Base-by-base conservation (phyloP, 1,140 invertebrate species). In the Sarcophaga bullata region DNA sequence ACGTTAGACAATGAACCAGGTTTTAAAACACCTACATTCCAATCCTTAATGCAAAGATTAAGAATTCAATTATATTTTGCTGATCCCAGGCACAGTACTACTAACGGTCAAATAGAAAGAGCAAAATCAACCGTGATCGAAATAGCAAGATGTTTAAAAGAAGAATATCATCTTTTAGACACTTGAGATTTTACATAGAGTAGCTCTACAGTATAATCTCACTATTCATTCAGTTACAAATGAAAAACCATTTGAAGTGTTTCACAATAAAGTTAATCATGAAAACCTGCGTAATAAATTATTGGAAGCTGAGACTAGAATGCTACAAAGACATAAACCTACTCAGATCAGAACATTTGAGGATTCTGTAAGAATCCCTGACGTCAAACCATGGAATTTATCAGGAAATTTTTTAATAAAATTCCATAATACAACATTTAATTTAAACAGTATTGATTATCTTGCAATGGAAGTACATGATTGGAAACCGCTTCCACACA, bases 161-260 rank as follows among this genome's bases (percentile, higher is more conserved):
- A 17, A 8, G 15, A 17, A 19, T n/a, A n/a, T n/a, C 3, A 62
- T 5, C 13, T 80, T 73, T 9, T 81, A 11, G 49, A 52, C 19
- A 17, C 13, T 49, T n/a, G 62, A 81, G 73, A 15, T 46, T 47
- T 47, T 81, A 7, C n/a, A 68, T n/a, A 72, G 37, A 47, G 81
- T n/a, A n/a, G n/a, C n/a, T n/a, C n/a, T n/a, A n/a, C n/a, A n/a
- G n/a, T n/a, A n/a, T n/a, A n/a, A n/a, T 68, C 72, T n/a, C 25
- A 81, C 52, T 7, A 73, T 81, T 46, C 81, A 81, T 72, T 81
- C 81, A 15, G 58, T 68, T 8, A 81, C 37, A 6, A 73, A 81
- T 9, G 6, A 72, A 81, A 68, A 73, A 73, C 81, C n/a, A n/a
- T n/a, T n/a, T n/a, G n/a, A n/a, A n/a, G n/a, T n/a, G n/a, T n/a